Conservation (phyloP, 2,888 invertebrate genomes). For the Hermaeophaga mercurialis region DNA sequence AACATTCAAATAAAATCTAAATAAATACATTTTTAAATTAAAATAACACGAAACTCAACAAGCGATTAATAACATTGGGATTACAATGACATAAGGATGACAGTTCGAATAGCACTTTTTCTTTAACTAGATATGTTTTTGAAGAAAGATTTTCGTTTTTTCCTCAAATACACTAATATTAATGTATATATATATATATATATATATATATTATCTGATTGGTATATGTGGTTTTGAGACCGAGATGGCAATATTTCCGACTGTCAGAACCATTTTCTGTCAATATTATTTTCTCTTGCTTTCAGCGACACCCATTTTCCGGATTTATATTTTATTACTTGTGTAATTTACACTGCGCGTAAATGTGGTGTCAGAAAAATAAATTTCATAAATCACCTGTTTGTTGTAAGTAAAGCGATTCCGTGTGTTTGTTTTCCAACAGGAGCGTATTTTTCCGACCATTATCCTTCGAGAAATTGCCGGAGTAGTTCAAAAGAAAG, state of each 20-base stretch:
- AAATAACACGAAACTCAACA: too few relatives aligned
- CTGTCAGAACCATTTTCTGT: not conserved
- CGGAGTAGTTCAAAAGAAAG: constrained; percentile 9
- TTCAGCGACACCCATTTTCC: not conserved
- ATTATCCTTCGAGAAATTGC: constrained; percentile 7
- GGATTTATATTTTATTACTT: constrained; percentile 2
- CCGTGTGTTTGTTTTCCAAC: constrained; percentile 2
- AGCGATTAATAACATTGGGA: too few relatives aligned
- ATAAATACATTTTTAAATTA: too few relatives aligned
- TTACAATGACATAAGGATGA: too few relatives aligned
- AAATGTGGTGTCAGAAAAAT: constrained; percentile 12
- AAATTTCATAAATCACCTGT: constrained; percentile 14
- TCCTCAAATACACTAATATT: too few relatives aligned
- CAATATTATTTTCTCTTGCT: constrained; percentile 6
- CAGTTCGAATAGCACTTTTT: too few relatives aligned
- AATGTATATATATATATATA: too few relatives aligned
- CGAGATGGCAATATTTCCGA: not conserved
- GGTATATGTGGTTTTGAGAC: too few relatives aligned
- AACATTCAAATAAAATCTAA: too few relatives aligned
- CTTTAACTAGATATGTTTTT: too few relatives aligned
- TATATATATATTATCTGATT: too few relatives aligned
- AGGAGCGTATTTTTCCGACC: constrained; percentile 5
- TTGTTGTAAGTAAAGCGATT: not conserved
- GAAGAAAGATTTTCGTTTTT: too few relatives aligned
- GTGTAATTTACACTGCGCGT: not conserved